phyloP scores from a whole-genome alignment of 2,888 invertebrate genomes.

The Empis livida region DNA sequence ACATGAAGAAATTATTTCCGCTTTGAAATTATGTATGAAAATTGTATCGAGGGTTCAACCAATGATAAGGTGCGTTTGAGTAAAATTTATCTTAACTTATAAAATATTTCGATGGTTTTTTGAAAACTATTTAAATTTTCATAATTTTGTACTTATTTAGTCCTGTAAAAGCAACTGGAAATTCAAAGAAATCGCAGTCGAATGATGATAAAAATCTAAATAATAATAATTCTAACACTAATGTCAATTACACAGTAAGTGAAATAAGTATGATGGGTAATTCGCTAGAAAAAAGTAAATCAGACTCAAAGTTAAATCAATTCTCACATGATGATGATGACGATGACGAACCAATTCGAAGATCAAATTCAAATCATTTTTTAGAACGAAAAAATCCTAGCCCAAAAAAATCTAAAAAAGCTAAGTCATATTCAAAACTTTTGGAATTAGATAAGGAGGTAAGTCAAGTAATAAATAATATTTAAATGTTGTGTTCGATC shows the following conservation, averaged over 20 bases:
- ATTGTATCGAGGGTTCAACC: conserved; percentile 65
- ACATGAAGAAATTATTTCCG: conserved; percentile 46
- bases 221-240: conserved; percentile 11
- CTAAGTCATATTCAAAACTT: conserved; percentile 43
- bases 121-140: background rate
- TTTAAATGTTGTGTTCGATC: no score
- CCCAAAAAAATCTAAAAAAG: conserved; percentile 40
- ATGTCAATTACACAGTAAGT: conserved; percentile 11
- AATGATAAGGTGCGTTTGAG: conserved; percentile 34
- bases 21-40: conserved; percentile 55
- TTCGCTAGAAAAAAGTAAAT: conserved; percentile 49
- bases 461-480: conserved; percentile 9
- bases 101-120: background rate
- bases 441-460: conserved; percentile 42
- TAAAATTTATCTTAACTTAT: background rate
- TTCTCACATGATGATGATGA: conserved; percentile 22
- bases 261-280: conserved; percentile 16
- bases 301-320: conserved; percentile 48
- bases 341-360: conserved; percentile 36
- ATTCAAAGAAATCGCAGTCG: conserved; percentile 6
- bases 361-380: conserved; percentile 43
- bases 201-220: conserved; percentile 8
- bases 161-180: background rate
- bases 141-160: background rate
- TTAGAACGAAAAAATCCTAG: conserved; percentile 29